Base-by-base conservation (phyloP, 2,113 vertebrate species). In the Eptatretus burgeri region DNA sequence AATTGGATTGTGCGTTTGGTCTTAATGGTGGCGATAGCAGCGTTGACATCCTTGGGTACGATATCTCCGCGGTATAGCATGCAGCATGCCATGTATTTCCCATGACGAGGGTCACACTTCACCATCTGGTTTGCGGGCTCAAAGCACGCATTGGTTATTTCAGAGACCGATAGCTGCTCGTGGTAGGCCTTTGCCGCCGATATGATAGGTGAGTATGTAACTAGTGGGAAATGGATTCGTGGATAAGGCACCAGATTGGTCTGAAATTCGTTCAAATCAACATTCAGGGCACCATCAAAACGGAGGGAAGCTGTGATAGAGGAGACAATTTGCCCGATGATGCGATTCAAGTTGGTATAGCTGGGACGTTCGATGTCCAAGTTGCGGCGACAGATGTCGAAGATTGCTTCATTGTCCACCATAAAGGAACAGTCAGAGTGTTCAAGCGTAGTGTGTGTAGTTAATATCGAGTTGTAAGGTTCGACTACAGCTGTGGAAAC, bases 191-290 rank as follows among this genome's bases (percentile, higher is more conserved):
- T 41, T 41, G 27, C 27, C 3, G 27, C 27, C 27, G 27, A 41
- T 41, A 41, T 41, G 27, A 41, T 41, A 7, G 27, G 27, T 41
- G 27, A 41, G 27, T 41, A 41, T 41, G 27, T 41, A 41, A 41
- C 27, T 41, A 41, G 27, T 5, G 27, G 27, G 51, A 66, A 66
- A 27, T 66, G 65, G 50, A 66, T 53, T 13, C 65, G 65, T 17
- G 65, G 65, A 51, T 63, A 66, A 62, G 65, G 65, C 41, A 66
- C 65, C 65, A 66, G 62, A 62, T 66, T 66, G 53, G 63, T 62
- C 56, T 53, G 62, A 66, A 66, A 51, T 62, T 53, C 1, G 63
- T 53, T 16, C 65, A 66, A 12, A 60, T 65, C 14, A 51, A 60
- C 16, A 53, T 49, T 60, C 64, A 52, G 9, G 52, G 56, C 64